A percentile compares a stretch with the other conserved stretches of the same genome.
These are phyloP conservation scores for Clarias magur DNA, from an alignment of 2,113 vertebrate species.

Conservation along the genomic window DNA sequence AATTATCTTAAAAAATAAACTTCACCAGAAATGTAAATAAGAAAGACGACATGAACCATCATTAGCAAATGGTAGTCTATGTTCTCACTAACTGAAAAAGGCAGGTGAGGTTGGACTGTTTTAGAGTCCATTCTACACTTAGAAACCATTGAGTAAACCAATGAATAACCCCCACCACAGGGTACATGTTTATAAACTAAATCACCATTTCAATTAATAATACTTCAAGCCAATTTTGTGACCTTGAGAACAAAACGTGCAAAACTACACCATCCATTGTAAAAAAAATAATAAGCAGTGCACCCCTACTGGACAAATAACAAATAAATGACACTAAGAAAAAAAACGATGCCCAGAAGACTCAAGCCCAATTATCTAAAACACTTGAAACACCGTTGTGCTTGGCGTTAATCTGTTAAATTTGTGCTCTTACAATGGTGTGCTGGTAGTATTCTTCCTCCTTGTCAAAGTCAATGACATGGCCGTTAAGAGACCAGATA, in stretches of 20 bases:
- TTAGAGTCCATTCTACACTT: neutral
- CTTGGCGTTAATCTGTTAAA: neutral
- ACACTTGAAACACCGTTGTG: neutral
- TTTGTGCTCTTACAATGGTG: conserved; percentile 76
- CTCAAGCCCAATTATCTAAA: neutral
- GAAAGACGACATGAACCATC: conserved; percentile 57
- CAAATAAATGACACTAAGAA: neutral
- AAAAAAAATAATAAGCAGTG: neutral
- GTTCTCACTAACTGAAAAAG: too few relatives aligned
- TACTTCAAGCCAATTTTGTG: neutral
- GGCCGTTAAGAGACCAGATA: conserved; percentile 89
- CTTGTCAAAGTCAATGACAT: conserved; percentile 85
- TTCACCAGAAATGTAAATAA: conserved; percentile 54
- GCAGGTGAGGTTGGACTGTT: neutral
- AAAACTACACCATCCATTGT: neutral
- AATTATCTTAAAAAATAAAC: conserved; percentile 45
- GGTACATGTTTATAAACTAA: neutral
- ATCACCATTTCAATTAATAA: neutral
- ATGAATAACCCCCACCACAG: neutral
- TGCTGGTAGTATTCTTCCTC: conserved; percentile 83
- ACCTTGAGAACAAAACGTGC: neutral
- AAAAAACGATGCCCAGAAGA: neutral
- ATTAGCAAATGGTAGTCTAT: neutral
- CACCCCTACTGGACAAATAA: neutral
- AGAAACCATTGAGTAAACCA: neutral